Evolutionary conservation across 2,113 vertebrate species (phyloP).

Genomic region (Paratilapia polleni): DNA sequence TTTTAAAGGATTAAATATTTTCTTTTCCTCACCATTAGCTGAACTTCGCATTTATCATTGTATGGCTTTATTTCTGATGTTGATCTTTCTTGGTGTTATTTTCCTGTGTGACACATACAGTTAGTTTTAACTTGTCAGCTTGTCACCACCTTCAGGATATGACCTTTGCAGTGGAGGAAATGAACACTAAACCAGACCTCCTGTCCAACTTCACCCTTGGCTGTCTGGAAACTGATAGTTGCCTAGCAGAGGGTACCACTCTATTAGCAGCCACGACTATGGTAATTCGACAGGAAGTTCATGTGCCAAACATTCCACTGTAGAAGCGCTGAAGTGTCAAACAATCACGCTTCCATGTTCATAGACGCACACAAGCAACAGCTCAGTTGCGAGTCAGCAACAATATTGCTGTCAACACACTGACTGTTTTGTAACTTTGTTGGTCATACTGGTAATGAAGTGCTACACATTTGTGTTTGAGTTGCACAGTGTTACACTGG

Average conservation of each 20-base stretch:
- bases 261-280: slow-evolving; percentile 57
- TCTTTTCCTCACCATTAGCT: neutral
- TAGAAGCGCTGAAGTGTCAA: neutral
- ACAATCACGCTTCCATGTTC: slow-evolving; percentile 39
- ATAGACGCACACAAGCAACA: neutral
- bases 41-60: neutral
- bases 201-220: slow-evolving; percentile 64
- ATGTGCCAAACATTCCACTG: slow-evolving; percentile 12
- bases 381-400: neutral
- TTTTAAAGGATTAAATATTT: neutral
- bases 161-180: slow-evolving; percentile 72
- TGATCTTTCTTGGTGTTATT: slow-evolving; percentile 8
- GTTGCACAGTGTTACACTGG: neutral
- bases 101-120: neutral
- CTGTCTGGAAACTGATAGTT: slow-evolving; percentile 71
- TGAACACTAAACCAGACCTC: slow-evolving; percentile 57
- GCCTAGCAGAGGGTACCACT: slow-evolving; percentile 61
- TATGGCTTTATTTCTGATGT: slow-evolving; percentile 6
- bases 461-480: neutral
- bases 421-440: neutral
- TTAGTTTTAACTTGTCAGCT: slow-evolving; percentile 52
- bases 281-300: slow-evolving; percentile 48
- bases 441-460: neutral
- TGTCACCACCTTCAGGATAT: slow-evolving; percentile 65
- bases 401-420: neutral